Base-by-base conservation (phyloP, 2,888 invertebrate genomes). In the Pachliopta kotzebuea region DNA sequence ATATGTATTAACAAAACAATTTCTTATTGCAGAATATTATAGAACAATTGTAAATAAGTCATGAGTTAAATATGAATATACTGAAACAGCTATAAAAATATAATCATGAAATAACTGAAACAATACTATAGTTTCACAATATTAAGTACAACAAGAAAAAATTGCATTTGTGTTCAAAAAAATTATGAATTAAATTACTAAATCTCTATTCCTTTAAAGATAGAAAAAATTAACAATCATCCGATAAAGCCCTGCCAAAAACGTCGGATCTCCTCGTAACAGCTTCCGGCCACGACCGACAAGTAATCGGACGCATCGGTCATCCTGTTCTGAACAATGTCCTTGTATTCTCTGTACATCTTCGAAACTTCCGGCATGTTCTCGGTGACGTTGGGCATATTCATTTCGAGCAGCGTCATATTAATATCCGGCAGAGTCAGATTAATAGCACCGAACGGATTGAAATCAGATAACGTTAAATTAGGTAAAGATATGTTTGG, bases 281-380 rank as follows among this genome's bases (percentile, higher is more conserved):
- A 89, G 76, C 93, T 93, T 14, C 87, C 86, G 0, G 92, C 92
- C 0, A 93, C 92, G 0, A 92, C 87, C 60, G 83, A 83, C 26
- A 93, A 72, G 71, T 93, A 93, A 45, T 92, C 90, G 0, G 92
- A 89, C 0, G 93, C 90, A 67, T 93, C 92, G 0, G 82, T 79
- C 68, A 93, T 77, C 71, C 92, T 85, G 63, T 93, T 91, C 63
- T 90, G 83, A 0, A 93, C 86, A 26, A 89, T 87, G 45, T 86
- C 79, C 73, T 90, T 93, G 67, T 93, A 86, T 67, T 86, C 85
- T 37, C 80, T 76, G 62, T 88, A 92, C 0, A 86, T 78, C 68
- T 87, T 86, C 9, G 78, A 75, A 9, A 90, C 81, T 70, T 87
- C 85, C 14, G 90, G 90, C 50, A 88, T 63, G 67, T 81, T 85